These are phyloP conservation scores for Lasiurus cinereus DNA, from an alignment of 2,113 vertebrate genomes.

Conservation along the genomic window DNA sequence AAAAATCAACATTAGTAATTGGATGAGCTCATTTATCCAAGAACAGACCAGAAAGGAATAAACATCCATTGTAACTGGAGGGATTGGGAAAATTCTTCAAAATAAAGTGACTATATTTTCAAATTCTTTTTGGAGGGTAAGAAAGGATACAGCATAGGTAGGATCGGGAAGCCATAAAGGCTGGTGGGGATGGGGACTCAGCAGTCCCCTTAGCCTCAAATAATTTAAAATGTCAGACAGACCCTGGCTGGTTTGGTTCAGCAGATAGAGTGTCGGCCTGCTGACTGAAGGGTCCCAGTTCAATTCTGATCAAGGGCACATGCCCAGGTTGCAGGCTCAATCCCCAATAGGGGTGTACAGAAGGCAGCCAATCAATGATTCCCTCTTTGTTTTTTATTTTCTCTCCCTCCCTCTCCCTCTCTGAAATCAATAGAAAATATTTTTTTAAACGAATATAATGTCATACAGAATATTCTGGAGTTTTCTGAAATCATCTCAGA, in stretches of 20 bases:
- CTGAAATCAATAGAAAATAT: too few relatives aligned
- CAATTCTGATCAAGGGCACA: too few relatives aligned
- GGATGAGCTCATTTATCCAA: conserved; percentile 21
- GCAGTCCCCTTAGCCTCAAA: conserved; percentile 1
- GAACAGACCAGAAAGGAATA: conserved; percentile 40
- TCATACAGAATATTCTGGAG: conserved; percentile 37
- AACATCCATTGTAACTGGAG: conserved; percentile 25
- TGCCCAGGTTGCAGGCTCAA: too few relatives aligned
- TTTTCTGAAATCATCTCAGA: conserved; percentile 50
- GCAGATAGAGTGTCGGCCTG: too few relatives aligned
- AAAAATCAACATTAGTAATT: conserved; percentile 47
- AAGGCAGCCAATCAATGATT: too few relatives aligned
- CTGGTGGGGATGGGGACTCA: background rate
- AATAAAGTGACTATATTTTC: conserved; percentile 58
- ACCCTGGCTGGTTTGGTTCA: too few relatives aligned
- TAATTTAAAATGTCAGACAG: conserved; percentile 36
- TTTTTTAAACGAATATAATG: background rate
- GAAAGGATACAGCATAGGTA: background rate
- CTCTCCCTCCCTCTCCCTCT: too few relatives aligned
- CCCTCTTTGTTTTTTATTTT: too few relatives aligned
- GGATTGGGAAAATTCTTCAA: conserved; percentile 49
- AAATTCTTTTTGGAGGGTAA: background rate
- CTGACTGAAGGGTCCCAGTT: too few relatives aligned
- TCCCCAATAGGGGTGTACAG: too few relatives aligned
- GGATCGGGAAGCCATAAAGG: background rate